Evolutionary conservation across 2,888 invertebrate genomes (phyloP).

Genomic region (Petrolisthes manimaculis): DNA sequence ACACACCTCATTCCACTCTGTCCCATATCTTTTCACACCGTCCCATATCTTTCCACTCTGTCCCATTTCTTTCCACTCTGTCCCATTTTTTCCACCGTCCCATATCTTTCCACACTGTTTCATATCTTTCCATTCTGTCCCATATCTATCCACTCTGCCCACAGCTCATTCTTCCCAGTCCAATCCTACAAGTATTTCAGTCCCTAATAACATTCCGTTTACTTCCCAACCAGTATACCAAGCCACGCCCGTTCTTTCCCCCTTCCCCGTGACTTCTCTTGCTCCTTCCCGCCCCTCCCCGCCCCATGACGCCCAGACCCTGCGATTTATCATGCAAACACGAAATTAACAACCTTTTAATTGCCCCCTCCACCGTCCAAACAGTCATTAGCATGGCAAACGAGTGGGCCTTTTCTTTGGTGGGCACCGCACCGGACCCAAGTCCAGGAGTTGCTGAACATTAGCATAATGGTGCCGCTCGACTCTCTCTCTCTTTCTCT

Average conservation of each 20-base stretch:
- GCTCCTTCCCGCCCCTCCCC: neutral
- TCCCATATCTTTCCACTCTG: too few species aligned
- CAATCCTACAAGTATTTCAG: too few species aligned
- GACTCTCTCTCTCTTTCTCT: neutral
- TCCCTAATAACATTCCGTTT: too few species aligned
- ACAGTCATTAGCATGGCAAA: constrained; percentile 50
- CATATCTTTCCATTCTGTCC: neutral
- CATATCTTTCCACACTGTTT: neutral
- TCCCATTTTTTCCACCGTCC: neutral
- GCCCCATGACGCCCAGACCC: constrained; percentile 21
- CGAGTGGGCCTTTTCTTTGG: constrained; percentile 38
- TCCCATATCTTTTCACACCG: too few species aligned
- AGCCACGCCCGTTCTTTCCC: neutral
- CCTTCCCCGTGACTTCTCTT: neutral
- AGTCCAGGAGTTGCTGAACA: constrained; percentile 42
- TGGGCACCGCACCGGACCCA: constrained; percentile 22
- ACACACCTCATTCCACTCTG: too few species aligned
- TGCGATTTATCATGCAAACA: constrained; percentile 54
- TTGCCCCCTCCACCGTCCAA: constrained; percentile 45
- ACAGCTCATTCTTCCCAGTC: too few species aligned
- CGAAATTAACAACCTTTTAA: constrained; percentile 56
- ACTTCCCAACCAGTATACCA: too few species aligned
- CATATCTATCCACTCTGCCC: neutral
- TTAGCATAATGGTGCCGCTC: constrained; percentile 52
- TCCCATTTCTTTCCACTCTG: too few species aligned